phyloP scores from a whole-genome alignment of 2,113 vertebrate genomes.

The Hucho hucho region DNA sequence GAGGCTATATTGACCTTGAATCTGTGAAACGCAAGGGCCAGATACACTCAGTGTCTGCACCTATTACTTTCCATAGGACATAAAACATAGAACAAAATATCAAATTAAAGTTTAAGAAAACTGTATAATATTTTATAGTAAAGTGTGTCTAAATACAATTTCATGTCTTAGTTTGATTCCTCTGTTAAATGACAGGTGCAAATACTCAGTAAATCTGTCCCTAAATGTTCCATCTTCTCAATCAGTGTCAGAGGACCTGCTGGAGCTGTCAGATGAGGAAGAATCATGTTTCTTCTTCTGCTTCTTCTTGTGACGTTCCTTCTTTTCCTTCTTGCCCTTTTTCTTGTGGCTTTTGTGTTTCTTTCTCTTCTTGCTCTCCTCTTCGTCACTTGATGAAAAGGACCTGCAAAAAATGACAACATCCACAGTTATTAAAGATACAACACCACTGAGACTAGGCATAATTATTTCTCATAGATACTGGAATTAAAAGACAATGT shows the following conservation, averaged over 20 bases:
- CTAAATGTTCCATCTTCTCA: conserved; percentile 45
- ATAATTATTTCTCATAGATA: no score
- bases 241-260: conserved; percentile 80
- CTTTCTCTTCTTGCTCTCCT: conserved; percentile 83
- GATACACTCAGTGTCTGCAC: background rate
- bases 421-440: background rate
- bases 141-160: no score
- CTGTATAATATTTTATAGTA: no score
- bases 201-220: background rate
- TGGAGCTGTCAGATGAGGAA: conserved; percentile 76
- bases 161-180: background rate
- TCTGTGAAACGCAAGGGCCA: background rate
- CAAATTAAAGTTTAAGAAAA: no score
- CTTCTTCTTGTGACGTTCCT: conserved; percentile 85
- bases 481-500: background rate
- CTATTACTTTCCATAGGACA: background rate
- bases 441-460: background rate
- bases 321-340: conserved; percentile 87
- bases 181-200: background rate
- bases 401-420: conserved; percentile 61
- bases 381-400: conserved; percentile 81
- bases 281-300: conserved; percentile 78
- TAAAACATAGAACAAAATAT: background rate
- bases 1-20: background rate
- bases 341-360: conserved; percentile 89